A percentile compares a stretch with the other conserved stretches of the same genome.
These are phyloP conservation scores for Odontocerum albicorne DNA, from an alignment of 2,888 invertebrate species.

Conservation along the genomic window DNA sequence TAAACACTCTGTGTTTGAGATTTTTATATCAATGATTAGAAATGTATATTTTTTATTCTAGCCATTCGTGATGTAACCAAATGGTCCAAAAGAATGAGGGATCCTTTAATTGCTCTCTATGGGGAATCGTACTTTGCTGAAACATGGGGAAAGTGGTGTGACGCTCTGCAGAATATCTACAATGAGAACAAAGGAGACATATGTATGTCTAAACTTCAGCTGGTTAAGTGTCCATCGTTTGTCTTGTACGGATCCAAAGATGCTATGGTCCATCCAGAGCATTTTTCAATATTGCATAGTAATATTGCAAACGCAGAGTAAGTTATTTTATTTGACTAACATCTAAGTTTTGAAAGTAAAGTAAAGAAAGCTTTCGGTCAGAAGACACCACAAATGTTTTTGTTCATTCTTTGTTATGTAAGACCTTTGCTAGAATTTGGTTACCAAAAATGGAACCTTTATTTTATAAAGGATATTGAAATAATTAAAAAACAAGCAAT, in stretches of 20 bases:
- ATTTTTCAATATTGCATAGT: constrained; percentile 69
- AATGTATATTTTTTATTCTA: constrained; percentile 44
- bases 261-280: constrained; percentile 72
- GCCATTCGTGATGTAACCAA: constrained; percentile 69
- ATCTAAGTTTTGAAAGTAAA: too few species aligned
- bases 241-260: constrained; percentile 86
- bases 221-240: constrained; percentile 74
- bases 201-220: constrained; percentile 63
- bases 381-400: too few species aligned
- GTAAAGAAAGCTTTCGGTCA: too few species aligned
- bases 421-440: too few species aligned
- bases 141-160: constrained; percentile 75
- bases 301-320: constrained; percentile 70
- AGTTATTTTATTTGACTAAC: constrained; percentile 36
- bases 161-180: constrained; percentile 61
- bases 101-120: constrained; percentile 72
- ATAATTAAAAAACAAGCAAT: too few species aligned
- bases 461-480: too few species aligned
- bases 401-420: too few species aligned
- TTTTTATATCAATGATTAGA: neutral
- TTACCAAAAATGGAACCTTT: too few species aligned
- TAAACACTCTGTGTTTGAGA: neutral
- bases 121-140: constrained; percentile 69
- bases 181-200: constrained; percentile 69
- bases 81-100: constrained; percentile 80